Conservation (phyloP, 1,140 invertebrate genomes). For the Cyclina sinensis region DNA sequence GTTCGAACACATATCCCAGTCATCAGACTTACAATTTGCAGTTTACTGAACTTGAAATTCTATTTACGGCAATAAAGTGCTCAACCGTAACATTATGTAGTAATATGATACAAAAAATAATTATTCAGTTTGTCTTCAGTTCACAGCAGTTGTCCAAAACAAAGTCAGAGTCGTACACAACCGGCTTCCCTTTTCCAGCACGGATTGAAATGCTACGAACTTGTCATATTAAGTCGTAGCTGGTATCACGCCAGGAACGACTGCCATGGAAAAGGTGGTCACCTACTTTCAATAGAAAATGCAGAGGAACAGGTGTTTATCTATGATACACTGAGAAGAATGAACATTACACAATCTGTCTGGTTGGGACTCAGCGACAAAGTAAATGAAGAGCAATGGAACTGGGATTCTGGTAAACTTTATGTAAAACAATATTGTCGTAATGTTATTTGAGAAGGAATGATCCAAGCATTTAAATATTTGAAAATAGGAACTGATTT, state of each 20-base stretch:
- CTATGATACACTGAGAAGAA: background rate
- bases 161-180: too few species aligned
- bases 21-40: too few species aligned
- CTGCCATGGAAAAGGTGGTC: constrained; percentile 29
- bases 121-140: too few species aligned
- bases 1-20: too few species aligned
- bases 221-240: background rate
- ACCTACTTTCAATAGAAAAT: constrained; percentile 19
- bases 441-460: background rate
- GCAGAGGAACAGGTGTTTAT: background rate
- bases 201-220: constrained; percentile 31
- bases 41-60: too few species aligned
- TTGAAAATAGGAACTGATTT: background rate
- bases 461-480: background rate
- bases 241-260: constrained; percentile 30
- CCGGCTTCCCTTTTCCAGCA: background rate
- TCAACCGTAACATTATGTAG: too few species aligned
- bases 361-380: constrained; percentile 42
- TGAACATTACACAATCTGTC: background rate
- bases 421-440: background rate
- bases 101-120: too few species aligned
- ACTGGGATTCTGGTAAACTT: constrained; percentile 38
- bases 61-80: too few species aligned
- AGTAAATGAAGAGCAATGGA: constrained; percentile 25
- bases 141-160: background rate